These are phyloP conservation scores for Drosophila bifasciata DNA, from an alignment of 1,140 invertebrate genomes.

Conservation along the genomic window DNA sequence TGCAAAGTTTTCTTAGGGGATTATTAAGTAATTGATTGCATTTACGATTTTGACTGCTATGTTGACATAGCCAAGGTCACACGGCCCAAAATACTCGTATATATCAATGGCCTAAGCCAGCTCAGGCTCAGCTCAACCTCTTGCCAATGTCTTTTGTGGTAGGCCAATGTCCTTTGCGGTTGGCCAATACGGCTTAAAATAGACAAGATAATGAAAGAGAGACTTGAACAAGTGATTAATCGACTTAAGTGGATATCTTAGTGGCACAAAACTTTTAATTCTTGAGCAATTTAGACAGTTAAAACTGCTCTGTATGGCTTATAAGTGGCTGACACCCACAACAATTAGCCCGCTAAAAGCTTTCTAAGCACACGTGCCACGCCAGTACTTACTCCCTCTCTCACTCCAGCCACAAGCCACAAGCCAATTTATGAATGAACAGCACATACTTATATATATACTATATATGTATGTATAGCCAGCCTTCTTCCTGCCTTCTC, in stretches of 20 bases:
- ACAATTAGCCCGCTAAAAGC: constrained; percentile 39
- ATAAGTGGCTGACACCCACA: background rate
- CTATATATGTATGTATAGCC: background rate
- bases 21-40: constrained; percentile 48
- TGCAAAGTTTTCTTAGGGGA: constrained; percentile 30
- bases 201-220: background rate
- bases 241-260: too few relatives aligned
- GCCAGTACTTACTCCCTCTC: background rate
- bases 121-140: background rate
- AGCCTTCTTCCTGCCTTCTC: constrained; percentile 9
- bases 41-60: constrained; percentile 14
- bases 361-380: constrained; percentile 20
- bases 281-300: too few relatives aligned
- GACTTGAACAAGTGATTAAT: constrained; percentile 3
- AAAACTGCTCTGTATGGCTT: too few relatives aligned
- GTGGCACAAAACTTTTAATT: too few relatives aligned
- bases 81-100: background rate
- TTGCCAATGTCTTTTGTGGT: background rate
- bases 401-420: constrained; percentile 7
- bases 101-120: constrained; percentile 13
- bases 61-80: constrained; percentile 13
- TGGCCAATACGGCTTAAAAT: constrained; percentile 1
- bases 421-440: constrained; percentile 50
- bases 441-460: constrained; percentile 15
- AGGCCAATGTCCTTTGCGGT: background rate